These are phyloP conservation scores for Caiman crocodilus DNA, from an alignment of 2,797 vertebrate genomes.

Conservation along the genomic window DNA sequence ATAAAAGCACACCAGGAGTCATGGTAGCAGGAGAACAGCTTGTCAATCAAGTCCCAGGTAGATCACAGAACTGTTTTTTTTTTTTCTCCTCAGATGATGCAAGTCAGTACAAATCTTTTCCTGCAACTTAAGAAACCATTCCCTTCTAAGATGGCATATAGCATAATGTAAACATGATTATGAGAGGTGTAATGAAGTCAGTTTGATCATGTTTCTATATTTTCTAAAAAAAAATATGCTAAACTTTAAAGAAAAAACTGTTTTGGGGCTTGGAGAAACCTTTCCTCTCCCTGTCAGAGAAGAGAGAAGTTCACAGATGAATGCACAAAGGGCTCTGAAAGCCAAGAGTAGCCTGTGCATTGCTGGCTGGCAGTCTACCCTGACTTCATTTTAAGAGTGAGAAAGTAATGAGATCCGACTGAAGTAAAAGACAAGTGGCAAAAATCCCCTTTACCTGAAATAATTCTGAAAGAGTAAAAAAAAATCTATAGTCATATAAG, in stretches of 20 bases:
- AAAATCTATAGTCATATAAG: neutral
- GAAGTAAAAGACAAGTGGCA: neutral
- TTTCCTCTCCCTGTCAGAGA: neutral
- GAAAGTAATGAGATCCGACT: neutral
- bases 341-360: neutral
- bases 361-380: neutral
- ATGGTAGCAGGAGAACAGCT: neutral
- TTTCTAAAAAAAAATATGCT: neutral
- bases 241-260: neutral
- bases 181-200: neutral
- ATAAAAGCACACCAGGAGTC: neutral
- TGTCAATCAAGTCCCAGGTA: too few species aligned
- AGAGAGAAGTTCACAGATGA: neutral
- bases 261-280: neutral
- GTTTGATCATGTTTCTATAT: neutral
- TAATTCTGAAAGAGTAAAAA: neutral
- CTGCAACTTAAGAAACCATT: neutral
- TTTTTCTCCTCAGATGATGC: too few species aligned
- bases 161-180: neutral
- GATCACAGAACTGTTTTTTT: neutral
- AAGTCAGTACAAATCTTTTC: conserved; percentile 8
- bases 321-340: neutral
- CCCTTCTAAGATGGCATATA: neutral
- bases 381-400: neutral
- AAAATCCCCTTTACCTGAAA: neutral